These are phyloP conservation scores for Lysandra bellargus DNA, from an alignment of 2,888 invertebrate species.

Conservation along the genomic window DNA sequence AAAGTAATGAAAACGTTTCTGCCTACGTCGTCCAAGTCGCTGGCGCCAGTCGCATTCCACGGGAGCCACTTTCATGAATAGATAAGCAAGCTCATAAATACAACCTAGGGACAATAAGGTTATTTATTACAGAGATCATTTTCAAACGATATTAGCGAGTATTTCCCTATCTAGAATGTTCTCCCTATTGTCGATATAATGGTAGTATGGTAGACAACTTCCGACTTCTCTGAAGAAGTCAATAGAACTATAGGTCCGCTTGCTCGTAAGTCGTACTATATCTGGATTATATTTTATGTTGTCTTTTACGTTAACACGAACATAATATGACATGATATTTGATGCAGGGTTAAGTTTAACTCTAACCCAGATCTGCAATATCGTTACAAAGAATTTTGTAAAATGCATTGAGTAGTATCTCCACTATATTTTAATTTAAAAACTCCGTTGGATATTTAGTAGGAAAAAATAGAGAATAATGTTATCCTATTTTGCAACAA, in stretches of 20 bases:
- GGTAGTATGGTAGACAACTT: background rate
- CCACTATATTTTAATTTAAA: background rate
- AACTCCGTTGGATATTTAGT: background rate
- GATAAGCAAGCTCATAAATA: constrained; percentile 63
- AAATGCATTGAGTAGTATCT: background rate
- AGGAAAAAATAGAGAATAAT: background rate
- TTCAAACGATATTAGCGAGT: constrained; percentile 1
- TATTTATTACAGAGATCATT: constrained; percentile 35
- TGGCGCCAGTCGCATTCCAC: constrained; percentile 74
- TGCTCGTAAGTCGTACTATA: background rate
- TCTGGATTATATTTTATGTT: background rate
- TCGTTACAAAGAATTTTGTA: background rate
- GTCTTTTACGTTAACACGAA: background rate
- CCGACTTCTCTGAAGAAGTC: background rate
- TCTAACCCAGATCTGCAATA: background rate
- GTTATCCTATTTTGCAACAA: background rate
- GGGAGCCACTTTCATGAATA: constrained; percentile 77
- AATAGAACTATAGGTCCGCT: background rate
- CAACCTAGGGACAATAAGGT: constrained; percentile 37
- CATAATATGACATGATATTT: background rate
- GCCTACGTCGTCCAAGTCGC: constrained; percentile 38
- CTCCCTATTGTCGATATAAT: background rate
- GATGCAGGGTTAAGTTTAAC: too few relatives aligned
- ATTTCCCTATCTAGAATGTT: constrained; percentile 1
- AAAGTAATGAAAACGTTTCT: constrained; percentile 32